Base-by-base conservation (phyloP, 2,797 vertebrate species). In the Naso thynnoides region DNA sequence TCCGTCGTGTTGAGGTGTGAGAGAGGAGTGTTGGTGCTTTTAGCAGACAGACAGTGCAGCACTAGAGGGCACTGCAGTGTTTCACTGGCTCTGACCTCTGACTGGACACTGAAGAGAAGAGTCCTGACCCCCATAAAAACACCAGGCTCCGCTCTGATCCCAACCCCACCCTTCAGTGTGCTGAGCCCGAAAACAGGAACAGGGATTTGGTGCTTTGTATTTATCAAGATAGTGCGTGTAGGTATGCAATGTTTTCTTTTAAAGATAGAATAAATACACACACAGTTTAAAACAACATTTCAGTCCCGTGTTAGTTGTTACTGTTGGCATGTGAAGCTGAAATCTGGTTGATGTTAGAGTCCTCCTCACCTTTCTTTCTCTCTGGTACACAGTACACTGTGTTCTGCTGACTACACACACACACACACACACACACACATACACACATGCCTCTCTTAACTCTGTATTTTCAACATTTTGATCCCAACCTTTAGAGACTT, bases 41-140 rank as follows among this genome's bases (percentile, higher is more conserved):
- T 21, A 53, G 64, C 68, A 76, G 59, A 50, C 63, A 53, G 84
- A 64, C 78, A 24, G 75, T 44, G 73, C 73, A 91, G 94, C 97
- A 96, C 96, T 96, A 97, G 97, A 96, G 95, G 96, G 96, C 96
- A 96, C 95, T 96, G 94, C 95, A 92, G 96, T 90, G 95, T 95
- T 94, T 91, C 88, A 82, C 61, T 94, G 94, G 85, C 83, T 87
- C 79, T 95, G 95, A 96, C 95, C 96, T 93, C 90, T 89, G 82
- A 85, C 78, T 82, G 91, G 91, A 82, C 92, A 86, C 72, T 62
- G 67, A 79, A 53, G 70, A 85, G 65, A 86, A 83, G 85, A 94
- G 91, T 93, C 92, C 64, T 91, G 91, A 94, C 91, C 93, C 89
- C 81, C 68, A 48, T 60, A 81, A 86, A 83, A 82, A 66, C 73